Base-by-base conservation (phyloP, 2,113 vertebrate species). In the Piaya cayana region DNA sequence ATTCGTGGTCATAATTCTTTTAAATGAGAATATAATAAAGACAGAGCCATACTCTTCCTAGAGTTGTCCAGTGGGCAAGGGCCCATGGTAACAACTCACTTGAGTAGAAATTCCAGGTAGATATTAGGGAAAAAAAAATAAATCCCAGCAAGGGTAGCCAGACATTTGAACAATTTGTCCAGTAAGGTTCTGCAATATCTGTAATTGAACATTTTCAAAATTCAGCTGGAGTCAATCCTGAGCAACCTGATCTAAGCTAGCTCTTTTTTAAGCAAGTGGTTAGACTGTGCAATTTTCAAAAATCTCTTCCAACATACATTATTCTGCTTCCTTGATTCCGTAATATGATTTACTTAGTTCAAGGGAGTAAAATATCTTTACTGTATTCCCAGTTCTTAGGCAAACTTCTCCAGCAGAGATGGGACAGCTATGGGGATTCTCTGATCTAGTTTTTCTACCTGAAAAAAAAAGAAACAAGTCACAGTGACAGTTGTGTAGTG, bases 1-100 rank as follows among this genome's bases (percentile, higher is more conserved):
- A 93, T 78, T 91, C 86, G 20, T 49, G 56, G 64, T 69, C 71
- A 88, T 63, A 94, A 86, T 78, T 93, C 22, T 60, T 81, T 97
- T 94, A 93, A 92, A 84, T 68, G 70, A 79, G 82, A 88, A 32
- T 65, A 58, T 4, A 69, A 50, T 50, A 25, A 65, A 94, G 67
- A 50, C 3, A 34, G 70, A 94, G n/a, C 9, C 67, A 80, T 59
- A 45, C 58, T 68, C 47, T 82, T 76, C 67, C 49, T 85, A 68
- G 85, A 94, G 36, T 43, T 88, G 15, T 30, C 64, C 18, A 39
- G 42, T 49, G n/a, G 78, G 63, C 62, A 95, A 80, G n/a, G 72
- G 13, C 42, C 70, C 68, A 76, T 14, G 9, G 53, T 88, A 25
- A 53, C 39, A 69, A 14, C 26, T 80, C 2, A 1, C 10, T 77